Base-by-base conservation (phyloP, 2,797 vertebrate genomes). In the Parauchenoglanis ngamensis region DNA sequence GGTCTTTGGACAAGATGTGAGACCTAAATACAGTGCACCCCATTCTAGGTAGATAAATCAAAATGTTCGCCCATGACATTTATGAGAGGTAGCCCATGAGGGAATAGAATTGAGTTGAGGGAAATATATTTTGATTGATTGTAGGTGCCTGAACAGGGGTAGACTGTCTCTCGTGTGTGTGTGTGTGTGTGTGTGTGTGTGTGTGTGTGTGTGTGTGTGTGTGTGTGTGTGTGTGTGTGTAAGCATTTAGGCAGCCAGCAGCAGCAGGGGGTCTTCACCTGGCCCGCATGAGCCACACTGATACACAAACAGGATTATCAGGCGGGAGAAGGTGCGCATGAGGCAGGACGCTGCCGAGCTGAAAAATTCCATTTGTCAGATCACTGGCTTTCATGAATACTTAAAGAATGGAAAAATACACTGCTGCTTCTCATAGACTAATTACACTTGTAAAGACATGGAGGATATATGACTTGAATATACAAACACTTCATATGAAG, bases 331-430 rank as follows among this genome's bases (percentile, higher is more conserved):
- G 94, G 94, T 93, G 89, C 92, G 85, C 88, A 87, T 67, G 93
- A 95, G 94, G 94, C 94, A 91, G 95, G 95, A 95, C 93, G 94
- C 94, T 94, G 85, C 92, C 92, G 93, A 93, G 94, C 94, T 94
- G 94, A 95, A 96, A 96, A 95, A 95, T 96, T 95, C 94, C 93
- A 96, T 96, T 96, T 96, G 95, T 96, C 96, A 96, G 95, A 95
- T 96, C 95, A 96, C 91, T 96, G 95, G 93, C 91, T 96, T 94
- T 92, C 95, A 96, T 96, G 95, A 96, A 96, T 96, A 95, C 95
- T 95, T 96, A 94, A 89, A 94, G 93, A 95, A 95, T 92, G 93
- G 90, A 85, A 87, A 92, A 91, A 94, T 94, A 92, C 93, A 93
- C 94, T 94, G 91, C 94, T 90, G 94, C 94, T 93, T 94, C 93